phyloP scores from a whole-genome alignment of 2,113 vertebrate genomes.

The Felis chaus region DNA sequence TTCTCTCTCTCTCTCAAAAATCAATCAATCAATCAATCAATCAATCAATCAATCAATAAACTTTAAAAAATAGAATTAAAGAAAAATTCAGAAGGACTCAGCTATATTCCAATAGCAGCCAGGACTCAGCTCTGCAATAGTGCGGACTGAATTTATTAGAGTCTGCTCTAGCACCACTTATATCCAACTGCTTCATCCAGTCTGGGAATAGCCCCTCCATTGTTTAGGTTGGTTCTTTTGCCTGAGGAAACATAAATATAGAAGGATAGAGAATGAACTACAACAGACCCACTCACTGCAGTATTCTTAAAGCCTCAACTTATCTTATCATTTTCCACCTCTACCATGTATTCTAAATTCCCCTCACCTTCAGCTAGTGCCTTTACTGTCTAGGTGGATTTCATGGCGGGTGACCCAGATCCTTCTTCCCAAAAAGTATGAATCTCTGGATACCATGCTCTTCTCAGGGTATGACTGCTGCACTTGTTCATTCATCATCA shows the following conservation, averaged over 20 bases:
- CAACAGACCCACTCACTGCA: background rate
- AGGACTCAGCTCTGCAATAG: background rate
- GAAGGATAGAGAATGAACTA: background rate
- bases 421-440: background rate
- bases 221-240: background rate
- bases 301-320: background rate
- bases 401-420: background rate
- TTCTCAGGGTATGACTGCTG: background rate
- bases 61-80: too few species aligned
- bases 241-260: background rate
- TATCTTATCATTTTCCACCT: background rate
- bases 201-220: background rate
- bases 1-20: too few species aligned
- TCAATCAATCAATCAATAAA: too few species aligned
- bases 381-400: background rate
- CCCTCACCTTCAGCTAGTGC: background rate
- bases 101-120: background rate
- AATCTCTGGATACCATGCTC: background rate
- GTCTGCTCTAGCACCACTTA: background rate
- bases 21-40: too few species aligned
- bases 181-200: background rate
- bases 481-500: background rate
- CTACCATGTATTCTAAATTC: background rate
- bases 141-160: background rate
- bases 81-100: background rate